Base-by-base conservation (phyloP, 2,113 vertebrate genomes). In the Cynocephalus volans region DNA sequence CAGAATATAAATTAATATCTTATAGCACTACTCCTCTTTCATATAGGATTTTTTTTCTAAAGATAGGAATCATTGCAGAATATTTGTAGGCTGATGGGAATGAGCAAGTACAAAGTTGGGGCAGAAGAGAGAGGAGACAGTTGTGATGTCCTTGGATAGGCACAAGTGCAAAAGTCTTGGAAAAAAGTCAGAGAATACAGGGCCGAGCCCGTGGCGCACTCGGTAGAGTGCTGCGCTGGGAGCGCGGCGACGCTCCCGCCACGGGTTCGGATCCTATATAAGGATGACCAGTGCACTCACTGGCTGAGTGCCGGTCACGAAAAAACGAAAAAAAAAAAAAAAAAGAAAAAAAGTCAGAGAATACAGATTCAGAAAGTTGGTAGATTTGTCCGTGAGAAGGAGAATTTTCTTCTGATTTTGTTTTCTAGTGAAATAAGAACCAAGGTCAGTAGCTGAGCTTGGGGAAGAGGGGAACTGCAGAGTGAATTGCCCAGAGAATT, bases 381-480 rank as follows among this genome's bases (percentile, higher is more conserved):
- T 65, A 65, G 18, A 64, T 45, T 80, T 80, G 6, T 65, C n/a
- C 33, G n/a, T 11, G 48, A 86, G 19, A 72, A 89, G 19, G 65
- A 89, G 76, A 48, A 45, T 93, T 93, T 17, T 67, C 75, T 73
- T 76, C 36, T 84, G 50, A 84, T 69, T 92, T 84, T 75, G 13
- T 88, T 82, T 89, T 76, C 88, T 65, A 72, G 86, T 72, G 33
- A 93, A 87, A 77, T 33, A 48, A 95, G 58, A 85, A 75, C 26
- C 8, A 18, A 48, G 24, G 48, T 90, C 76, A 84, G 45, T 21
- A 65, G 50, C 36, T 52, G 31, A 73, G 36, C 15, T 4, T 6
- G 10, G 31, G n/a, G 50, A 36, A 91, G 33, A 1, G n/a, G 77
- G 9, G 15, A 5, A 18, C 6, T 67, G 17, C 26, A 17, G n/a